These are phyloP conservation scores for Anguilla anguilla DNA, from an alignment of 2,797 vertebrate species.

Conservation along the genomic window DNA sequence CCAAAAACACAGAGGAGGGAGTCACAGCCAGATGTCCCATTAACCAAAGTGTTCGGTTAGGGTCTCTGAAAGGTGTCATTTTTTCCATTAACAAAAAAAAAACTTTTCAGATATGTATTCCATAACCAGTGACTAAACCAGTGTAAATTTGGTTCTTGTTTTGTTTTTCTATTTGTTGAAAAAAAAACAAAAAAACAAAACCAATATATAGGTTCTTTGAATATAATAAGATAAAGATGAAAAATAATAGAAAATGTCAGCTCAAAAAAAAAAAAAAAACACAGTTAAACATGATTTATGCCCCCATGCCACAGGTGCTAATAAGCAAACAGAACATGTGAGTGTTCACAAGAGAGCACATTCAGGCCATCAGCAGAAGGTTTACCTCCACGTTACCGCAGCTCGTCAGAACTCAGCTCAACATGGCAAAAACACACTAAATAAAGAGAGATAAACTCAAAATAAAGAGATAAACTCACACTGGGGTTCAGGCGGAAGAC, in stretches of 20 bases:
- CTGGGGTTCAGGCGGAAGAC: constrained; percentile 21
- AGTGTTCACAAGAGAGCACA: no score
- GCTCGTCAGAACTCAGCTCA: neutral
- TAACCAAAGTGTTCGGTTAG: neutral
- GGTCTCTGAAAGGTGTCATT: neutral
- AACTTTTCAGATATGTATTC: no score
- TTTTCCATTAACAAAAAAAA: neutral
- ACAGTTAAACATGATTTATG: no score
- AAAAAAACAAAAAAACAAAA: no score
- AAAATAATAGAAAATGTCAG: no score
- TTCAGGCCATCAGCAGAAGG: no score
- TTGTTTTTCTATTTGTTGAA: neutral
- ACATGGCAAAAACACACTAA: neutral
- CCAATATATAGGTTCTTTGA: no score
- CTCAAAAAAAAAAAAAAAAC: no score
- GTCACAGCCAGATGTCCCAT: constrained; percentile 4
- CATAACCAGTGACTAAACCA: neutral
- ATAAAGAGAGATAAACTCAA: constrained; percentile 14
- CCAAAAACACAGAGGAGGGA: neutral
- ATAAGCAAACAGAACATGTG: no score
- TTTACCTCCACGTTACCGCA: neutral
- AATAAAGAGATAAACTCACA: constrained; percentile 31
- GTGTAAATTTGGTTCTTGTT: neutral
- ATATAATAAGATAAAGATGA: no score
- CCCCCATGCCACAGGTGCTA: no score